These are phyloP conservation scores for Eristalis intricaria DNA, from an alignment of 2,888 invertebrate genomes.

Conservation along the genomic window DNA sequence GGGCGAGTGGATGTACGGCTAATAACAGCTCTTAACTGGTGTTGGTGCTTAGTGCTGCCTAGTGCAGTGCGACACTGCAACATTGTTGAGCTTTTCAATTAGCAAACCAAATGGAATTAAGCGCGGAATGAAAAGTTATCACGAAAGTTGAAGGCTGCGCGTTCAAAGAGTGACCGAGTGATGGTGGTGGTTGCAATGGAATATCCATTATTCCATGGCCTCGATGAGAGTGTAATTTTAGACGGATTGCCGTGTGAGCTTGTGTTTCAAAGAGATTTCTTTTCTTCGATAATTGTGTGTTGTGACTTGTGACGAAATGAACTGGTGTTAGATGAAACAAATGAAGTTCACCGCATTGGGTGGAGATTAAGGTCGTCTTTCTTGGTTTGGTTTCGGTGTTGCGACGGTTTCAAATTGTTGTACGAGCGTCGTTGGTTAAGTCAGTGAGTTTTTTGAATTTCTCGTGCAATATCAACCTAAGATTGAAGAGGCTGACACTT, in stretches of 20 bases:
- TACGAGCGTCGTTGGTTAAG: too few species aligned
- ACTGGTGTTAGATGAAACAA: too few species aligned
- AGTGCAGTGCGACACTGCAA: constrained; percentile 15
- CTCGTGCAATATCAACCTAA: too few species aligned
- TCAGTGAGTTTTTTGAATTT: too few species aligned
- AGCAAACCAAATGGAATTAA: constrained; percentile 43
- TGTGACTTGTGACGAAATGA: too few species aligned
- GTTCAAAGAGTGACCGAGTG: neutral
- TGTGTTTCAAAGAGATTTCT: neutral
- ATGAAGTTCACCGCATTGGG: too few species aligned
- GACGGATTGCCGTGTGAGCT: neutral
- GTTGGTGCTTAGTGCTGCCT: neutral
- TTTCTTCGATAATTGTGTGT: neutral
- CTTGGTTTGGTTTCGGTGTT: too few species aligned
- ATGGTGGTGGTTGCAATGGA: neutral
- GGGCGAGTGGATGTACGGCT: constrained; percentile 3
- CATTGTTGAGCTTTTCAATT: constrained; percentile 30
- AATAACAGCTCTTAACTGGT: constrained; percentile 2
- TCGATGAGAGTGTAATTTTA: neutral
- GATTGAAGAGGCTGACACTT: too few species aligned
- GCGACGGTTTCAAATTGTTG: too few species aligned
- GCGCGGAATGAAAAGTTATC: constrained; percentile 34
- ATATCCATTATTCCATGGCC: neutral
- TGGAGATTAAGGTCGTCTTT: too few species aligned
- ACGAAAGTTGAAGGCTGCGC: constrained; percentile 24